Percentiles rank a stretch among this genome's conserved stretches.
Evolutionary conservation across 2,888 invertebrate species (phyloP).

Genomic region (Lycocerus yunnanus): DNA sequence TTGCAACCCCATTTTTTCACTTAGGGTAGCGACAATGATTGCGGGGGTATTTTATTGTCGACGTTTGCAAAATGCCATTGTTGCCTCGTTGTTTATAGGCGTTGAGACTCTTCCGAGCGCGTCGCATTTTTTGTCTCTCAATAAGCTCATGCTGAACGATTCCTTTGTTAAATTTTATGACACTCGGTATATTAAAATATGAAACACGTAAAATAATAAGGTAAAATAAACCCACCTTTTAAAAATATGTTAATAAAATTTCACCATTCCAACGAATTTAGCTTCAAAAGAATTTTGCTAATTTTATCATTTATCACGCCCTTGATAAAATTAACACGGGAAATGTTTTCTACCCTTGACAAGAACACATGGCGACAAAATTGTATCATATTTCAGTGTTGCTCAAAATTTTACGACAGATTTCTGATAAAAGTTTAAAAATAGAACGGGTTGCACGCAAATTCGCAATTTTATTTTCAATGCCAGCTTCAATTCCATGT

Average conservation of each 20-base stretch:
- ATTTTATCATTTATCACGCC: background rate
- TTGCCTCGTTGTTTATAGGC: constrained; percentile 31
- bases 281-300: background rate
- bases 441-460: background rate
- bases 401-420: constrained; percentile 6
- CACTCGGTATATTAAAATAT: background rate
- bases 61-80: constrained; percentile 28
- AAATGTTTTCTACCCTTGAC: background rate
- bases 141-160: constrained; percentile 6
- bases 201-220: background rate
- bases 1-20: constrained; percentile 27
- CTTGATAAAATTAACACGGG: background rate
- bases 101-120: constrained; percentile 20
- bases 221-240: background rate
- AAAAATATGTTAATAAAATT: background rate
- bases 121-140: constrained; percentile 14
- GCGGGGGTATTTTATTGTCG: constrained; percentile 25
- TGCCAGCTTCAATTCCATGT: constrained; percentile 2
- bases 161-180: constrained; percentile 13
- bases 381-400: constrained; percentile 11
- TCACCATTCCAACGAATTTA: background rate
- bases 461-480: background rate
- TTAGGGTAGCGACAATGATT: constrained; percentile 17
- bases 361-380: background rate
- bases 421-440: background rate